These are phyloP conservation scores for Poeciliopsis presidionis DNA, from an alignment of 2,797 vertebrate species.

Conservation along the genomic window DNA sequence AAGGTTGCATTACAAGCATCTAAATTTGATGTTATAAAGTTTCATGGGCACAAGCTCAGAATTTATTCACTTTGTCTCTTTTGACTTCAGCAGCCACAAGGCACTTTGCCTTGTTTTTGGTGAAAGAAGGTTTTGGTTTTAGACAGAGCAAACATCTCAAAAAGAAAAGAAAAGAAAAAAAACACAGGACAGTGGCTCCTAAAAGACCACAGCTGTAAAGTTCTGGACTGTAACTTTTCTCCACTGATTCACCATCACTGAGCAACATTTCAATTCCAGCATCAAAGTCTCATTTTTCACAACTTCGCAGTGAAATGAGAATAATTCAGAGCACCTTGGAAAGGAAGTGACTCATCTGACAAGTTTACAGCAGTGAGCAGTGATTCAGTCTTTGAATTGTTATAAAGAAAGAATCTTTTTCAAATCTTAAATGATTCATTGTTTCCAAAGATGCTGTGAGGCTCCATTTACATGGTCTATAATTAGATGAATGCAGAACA, in stretches of 20 bases:
- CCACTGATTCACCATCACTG: slow-evolving; percentile 38
- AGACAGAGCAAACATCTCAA: background rate
- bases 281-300: slow-evolving; percentile 36
- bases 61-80: background rate
- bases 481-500: slow-evolving; percentile 37
- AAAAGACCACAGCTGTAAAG: background rate
- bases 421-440: slow-evolving; percentile 41
- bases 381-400: slow-evolving; percentile 1
- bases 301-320: slow-evolving; percentile 34
- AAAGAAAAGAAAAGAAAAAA: background rate
- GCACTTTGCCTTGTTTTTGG: background rate
- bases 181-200: slow-evolving; percentile 10
- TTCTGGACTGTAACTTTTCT: slow-evolving; percentile 4
- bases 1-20: background rate
- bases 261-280: slow-evolving; percentile 22
- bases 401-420: background rate
- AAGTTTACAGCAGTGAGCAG: slow-evolving; percentile 27
- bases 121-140: background rate
- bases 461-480: slow-evolving; percentile 33
- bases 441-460: slow-evolving; percentile 15
- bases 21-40: background rate
- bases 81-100: background rate
- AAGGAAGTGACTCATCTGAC: slow-evolving; percentile 58
- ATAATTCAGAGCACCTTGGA: slow-evolving; percentile 12
- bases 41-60: background rate